Percentiles rank a stretch among this genome's conserved stretches.
Evolutionary conservation across 2,113 vertebrate species (phyloP).

Genomic region (Probosciger aterrimus): DNA sequence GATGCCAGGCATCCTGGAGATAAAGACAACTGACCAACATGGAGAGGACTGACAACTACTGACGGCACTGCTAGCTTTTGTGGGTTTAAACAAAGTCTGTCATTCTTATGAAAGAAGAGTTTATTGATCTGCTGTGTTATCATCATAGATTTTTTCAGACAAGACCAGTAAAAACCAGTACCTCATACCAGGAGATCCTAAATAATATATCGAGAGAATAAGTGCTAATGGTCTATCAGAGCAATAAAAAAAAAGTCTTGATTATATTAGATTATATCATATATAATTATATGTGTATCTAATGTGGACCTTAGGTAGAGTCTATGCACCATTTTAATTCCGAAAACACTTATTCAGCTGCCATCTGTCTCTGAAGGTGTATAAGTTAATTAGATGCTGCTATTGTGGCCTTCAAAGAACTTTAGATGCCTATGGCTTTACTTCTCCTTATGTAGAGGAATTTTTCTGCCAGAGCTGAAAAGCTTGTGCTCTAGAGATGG

Average conservation of each 20-base stretch:
- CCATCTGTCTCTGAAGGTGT: background rate
- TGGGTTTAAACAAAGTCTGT: background rate
- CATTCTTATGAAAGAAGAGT: background rate
- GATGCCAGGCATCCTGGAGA: background rate
- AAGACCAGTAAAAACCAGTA: background rate
- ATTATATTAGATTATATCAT: no score
- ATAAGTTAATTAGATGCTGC: background rate
- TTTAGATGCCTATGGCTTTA: background rate
- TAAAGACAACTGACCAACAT: background rate
- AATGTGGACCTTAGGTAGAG: background rate
- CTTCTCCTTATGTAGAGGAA: background rate
- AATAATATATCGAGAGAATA: constrained; percentile 43
- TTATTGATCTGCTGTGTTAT: background rate
- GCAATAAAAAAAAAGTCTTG: background rate
- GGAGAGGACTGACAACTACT: background rate
- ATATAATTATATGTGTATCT: background rate
- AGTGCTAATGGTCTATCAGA: constrained; percentile 50
- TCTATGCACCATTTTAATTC: background rate
- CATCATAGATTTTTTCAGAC: background rate
- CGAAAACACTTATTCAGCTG: background rate
- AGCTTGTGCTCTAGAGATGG: background rate
- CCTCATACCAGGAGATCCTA: background rate
- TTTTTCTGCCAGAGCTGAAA: background rate
- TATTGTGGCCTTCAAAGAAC: background rate
- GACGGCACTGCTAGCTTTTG: background rate